Conservation (phyloP, 2,888 invertebrate genomes). For the Nipponacmea schrenckii region DNA sequence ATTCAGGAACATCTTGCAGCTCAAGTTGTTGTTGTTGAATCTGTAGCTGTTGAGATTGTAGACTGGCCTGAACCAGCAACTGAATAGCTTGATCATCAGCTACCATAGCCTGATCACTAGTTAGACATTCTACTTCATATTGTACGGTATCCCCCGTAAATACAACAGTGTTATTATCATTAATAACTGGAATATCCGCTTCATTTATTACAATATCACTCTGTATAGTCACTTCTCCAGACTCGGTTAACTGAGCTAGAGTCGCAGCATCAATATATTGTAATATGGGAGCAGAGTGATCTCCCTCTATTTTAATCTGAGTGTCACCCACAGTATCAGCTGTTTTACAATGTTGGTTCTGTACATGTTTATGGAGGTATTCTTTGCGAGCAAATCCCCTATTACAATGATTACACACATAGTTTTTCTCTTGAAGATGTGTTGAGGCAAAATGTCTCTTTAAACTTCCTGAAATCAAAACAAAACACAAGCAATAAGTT, state of each 20-base stretch:
- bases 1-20: no score
- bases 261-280: slow-evolving; percentile 13
- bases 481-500: background rate
- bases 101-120: slow-evolving; percentile 33
- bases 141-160: slow-evolving; percentile 33
- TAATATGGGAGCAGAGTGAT: background rate
- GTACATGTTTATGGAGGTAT: slow-evolving; percentile 49
- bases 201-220: slow-evolving; percentile 10
- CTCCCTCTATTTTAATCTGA: background rate
- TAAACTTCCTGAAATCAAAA: slow-evolving; percentile 43
- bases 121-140: slow-evolving; percentile 48
- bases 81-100: slow-evolving; percentile 41
- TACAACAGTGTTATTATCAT: background rate
- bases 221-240: background rate
- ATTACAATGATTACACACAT: slow-evolving; percentile 48
- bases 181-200: slow-evolving; percentile 3
- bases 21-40: background rate
- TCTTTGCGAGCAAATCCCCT: slow-evolving; percentile 52
- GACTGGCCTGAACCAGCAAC: slow-evolving; percentile 37
- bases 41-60: slow-evolving; percentile 16
- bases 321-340: slow-evolving; percentile 18
- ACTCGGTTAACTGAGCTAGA: slow-evolving; percentile 1
- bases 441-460: slow-evolving; percentile 49
- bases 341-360: slow-evolving; percentile 35
- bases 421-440: slow-evolving; percentile 49